Evolutionary conservation across 2,113 vertebrate genomes (phyloP).

Genomic region (Bufo bufo): DNA sequence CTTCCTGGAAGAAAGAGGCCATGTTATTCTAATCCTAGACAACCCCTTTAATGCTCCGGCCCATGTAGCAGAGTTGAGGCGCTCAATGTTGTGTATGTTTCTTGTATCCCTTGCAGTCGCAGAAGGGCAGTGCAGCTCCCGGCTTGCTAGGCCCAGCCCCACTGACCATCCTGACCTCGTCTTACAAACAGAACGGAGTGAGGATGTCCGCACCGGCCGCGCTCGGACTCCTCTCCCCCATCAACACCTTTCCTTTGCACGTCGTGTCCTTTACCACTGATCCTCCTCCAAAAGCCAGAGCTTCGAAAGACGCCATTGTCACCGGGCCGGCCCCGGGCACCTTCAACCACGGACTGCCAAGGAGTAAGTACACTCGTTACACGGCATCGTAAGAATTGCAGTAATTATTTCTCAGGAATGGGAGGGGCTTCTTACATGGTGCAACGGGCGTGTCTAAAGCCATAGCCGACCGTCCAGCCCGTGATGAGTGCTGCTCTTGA

Average conservation of each 20-base stretch:
- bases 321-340: conserved; percentile 79
- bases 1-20: too few species aligned
- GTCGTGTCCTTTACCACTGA: conserved; percentile 78
- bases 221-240: conserved; percentile 67
- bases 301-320: conserved; percentile 79
- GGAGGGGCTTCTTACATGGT: not conserved
- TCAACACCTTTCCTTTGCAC: conserved; percentile 74
- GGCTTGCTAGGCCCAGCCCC: conserved; percentile 72
- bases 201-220: conserved; percentile 74
- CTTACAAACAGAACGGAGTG: conserved; percentile 75
- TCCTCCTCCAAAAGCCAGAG: conserved; percentile 71
- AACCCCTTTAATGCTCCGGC: not conserved
- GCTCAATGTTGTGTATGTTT: not conserved
- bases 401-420: not conserved
- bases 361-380: conserved; percentile 74
- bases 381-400: not conserved
- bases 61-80: not conserved
- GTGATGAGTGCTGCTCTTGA: too few species aligned
- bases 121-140: conserved; percentile 76
- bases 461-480: too few species aligned
- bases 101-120: conserved; percentile 63
- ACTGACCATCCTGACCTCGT: conserved; percentile 76
- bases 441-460: too few species aligned
- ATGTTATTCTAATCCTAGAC: too few species aligned
- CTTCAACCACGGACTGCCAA: conserved; percentile 80